Base-by-base conservation (phyloP, 1,140 invertebrate genomes). In the Eueides isabella region DNA sequence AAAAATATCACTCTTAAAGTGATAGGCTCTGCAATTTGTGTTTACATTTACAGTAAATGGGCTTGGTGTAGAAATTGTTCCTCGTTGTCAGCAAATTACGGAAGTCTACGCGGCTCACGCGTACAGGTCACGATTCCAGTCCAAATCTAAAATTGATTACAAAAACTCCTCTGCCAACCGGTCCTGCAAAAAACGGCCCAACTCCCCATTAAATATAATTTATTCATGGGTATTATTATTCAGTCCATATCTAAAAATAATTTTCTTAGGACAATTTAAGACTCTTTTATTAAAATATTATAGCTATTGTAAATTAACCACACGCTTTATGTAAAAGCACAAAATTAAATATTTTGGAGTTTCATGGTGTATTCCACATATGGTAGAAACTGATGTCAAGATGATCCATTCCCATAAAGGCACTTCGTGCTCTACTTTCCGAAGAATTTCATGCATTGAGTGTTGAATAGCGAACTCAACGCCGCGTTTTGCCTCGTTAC, bases 111-210 rank as follows among this genome's bases (percentile, higher is more conserved):
- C 76, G 77, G 75, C 80, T 88, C 87, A 87, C 83, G 83, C 81
- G 81, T 77, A 78, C 80, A 67, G 82, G 88, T 92, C 90, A 90
- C 89, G 88, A 91, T 80, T 89, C 80, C 80, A 90, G 82, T 86
- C 82, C 84, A 91, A 90, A 92, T 90, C 79, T 87, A 88, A 92
- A 90, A 90, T 92, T 91, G 86, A 90, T 90, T 89, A 90, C 83
- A 89, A 91, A 87, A 84, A 75, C 79, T 80, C 71, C 66, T 69
- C 68, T 63, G 35, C 76, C 63, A 77, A 84, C 80, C 80, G 80
- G 77, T 80, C 67, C 75, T 69, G 76, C 67, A 79, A 90, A 87
- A 89, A 87, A 84, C 77, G 76, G 82, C 76, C 78, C 82, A 73
- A 89, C 79, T 82, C 76, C 72, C 81, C 82, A 86, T 89, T 85